These are phyloP conservation scores for Morphnarchus princeps DNA, from an alignment of 2,113 vertebrate genomes.

Conservation along the genomic window DNA sequence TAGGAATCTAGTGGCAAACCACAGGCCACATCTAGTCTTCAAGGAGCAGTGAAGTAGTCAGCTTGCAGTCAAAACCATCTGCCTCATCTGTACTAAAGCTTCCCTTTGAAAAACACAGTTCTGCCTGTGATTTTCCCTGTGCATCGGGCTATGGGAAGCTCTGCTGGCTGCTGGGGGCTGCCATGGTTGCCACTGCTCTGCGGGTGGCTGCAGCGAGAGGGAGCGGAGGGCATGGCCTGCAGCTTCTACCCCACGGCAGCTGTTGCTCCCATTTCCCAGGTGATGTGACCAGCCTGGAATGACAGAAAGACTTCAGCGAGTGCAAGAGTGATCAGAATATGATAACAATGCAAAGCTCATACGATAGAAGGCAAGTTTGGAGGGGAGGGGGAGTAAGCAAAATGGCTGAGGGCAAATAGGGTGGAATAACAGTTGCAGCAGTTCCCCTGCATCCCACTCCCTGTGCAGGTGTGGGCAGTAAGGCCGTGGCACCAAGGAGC, in stretches of 20 bases:
- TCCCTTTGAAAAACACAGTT: not conserved
- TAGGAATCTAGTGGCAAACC: slow-evolving; percentile 21
- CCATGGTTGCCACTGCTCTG: not conserved
- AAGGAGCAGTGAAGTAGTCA: not conserved
- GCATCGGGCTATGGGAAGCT: not conserved
- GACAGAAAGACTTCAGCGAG: not conserved
- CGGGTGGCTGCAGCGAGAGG: not conserved
- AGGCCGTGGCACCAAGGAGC: not conserved
- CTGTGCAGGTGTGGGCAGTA: not conserved
- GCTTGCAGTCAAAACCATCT: slow-evolving; percentile 6
- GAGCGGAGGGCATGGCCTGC: not conserved
- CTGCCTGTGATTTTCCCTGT: not conserved
- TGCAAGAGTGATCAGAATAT: not conserved
- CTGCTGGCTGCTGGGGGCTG: not conserved
- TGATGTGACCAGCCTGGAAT: not conserved
- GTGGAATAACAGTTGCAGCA: not conserved
- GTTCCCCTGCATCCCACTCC: not conserved
- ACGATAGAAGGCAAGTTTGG: not conserved
- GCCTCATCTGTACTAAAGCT: not conserved
- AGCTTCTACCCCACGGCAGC: not conserved
- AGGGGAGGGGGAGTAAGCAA: not conserved
- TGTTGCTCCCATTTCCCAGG: not conserved
- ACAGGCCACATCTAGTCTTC: slow-evolving; percentile 24
- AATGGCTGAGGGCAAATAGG: not conserved
- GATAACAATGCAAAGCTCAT: not conserved